A percentile compares a stretch with the other conserved stretches of the same genome.
These are phyloP conservation scores for Liasis olivaceus DNA, from an alignment of 2,797 vertebrate genomes.

Conservation along the genomic window DNA sequence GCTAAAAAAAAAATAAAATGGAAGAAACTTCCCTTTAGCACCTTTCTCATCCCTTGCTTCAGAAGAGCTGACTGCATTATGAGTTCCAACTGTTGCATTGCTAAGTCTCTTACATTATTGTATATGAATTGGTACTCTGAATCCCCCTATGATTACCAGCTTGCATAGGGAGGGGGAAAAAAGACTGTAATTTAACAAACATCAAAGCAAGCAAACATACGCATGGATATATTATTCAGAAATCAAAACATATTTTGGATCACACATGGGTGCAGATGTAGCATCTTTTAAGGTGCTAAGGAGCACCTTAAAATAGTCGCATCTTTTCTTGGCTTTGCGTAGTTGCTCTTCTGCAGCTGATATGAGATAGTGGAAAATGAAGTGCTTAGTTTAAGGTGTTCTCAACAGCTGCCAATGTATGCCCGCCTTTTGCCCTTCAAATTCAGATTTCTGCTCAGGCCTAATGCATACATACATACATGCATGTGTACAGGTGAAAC, in stretches of 20 bases:
- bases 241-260: not conserved
- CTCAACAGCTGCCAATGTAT: not conserved
- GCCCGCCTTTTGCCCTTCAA: not conserved
- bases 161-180: not conserved
- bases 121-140: not conserved
- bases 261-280: not conserved
- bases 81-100: not conserved
- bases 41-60: not conserved
- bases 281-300: not conserved
- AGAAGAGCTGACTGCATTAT: not conserved
- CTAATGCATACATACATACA: not conserved
- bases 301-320: not conserved
- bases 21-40: not conserved
- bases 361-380: not conserved
- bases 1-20: no score
- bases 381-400: not conserved
- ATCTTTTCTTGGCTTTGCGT: not conserved
- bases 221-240: not conserved
- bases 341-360: not conserved
- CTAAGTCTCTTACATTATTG: not conserved
- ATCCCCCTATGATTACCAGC: not conserved
- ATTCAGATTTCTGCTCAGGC: not conserved
- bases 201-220: not conserved
- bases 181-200: not conserved
- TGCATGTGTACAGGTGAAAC: no score